Evolutionary conservation across 2,888 invertebrate species (phyloP).

Genomic region (Herminia tarsipennalis): DNA sequence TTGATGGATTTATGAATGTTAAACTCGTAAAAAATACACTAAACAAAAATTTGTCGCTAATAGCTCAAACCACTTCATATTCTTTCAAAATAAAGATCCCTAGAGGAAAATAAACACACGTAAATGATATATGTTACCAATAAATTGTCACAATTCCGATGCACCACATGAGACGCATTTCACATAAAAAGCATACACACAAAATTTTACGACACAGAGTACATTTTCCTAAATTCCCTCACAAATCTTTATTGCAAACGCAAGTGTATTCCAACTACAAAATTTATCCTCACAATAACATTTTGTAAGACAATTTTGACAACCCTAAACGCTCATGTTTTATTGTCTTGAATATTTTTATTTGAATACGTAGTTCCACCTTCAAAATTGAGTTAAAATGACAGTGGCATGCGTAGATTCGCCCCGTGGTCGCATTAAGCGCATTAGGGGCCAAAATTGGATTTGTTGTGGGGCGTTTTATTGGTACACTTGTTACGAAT

Average conservation of each 20-base stretch:
- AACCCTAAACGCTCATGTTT: constrained; percentile 76
- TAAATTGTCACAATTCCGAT: constrained; percentile 32
- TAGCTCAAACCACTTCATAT: too few species aligned
- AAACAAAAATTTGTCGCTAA: too few species aligned
- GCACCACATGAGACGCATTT: constrained; percentile 36
- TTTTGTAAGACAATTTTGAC: constrained; percentile 70
- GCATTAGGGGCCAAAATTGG: constrained; percentile 84
- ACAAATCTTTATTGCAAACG: constrained; percentile 73
- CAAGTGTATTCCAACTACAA: constrained; percentile 70
- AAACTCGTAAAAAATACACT: too few species aligned
- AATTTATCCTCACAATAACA: constrained; percentile 63
- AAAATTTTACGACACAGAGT: constrained; percentile 47
- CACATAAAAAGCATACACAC: constrained; percentile 29
- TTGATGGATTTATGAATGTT: too few species aligned
- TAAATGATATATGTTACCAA: constrained; percentile 32
- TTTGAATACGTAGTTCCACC: constrained; percentile 63
- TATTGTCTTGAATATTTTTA: constrained; percentile 79
- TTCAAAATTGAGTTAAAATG: constrained; percentile 85
- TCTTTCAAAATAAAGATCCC: constrained; percentile 7
- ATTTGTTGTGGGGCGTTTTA: constrained; percentile 80
- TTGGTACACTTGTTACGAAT: constrained; percentile 84
- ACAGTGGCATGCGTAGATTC: constrained; percentile 84
- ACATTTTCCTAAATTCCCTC: constrained; percentile 59
- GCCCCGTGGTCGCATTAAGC: constrained; percentile 82
- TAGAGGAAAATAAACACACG: constrained; percentile 8